Base-by-base conservation (phyloP, 1,140 invertebrate species). In the Eurosta solidaginis region DNA sequence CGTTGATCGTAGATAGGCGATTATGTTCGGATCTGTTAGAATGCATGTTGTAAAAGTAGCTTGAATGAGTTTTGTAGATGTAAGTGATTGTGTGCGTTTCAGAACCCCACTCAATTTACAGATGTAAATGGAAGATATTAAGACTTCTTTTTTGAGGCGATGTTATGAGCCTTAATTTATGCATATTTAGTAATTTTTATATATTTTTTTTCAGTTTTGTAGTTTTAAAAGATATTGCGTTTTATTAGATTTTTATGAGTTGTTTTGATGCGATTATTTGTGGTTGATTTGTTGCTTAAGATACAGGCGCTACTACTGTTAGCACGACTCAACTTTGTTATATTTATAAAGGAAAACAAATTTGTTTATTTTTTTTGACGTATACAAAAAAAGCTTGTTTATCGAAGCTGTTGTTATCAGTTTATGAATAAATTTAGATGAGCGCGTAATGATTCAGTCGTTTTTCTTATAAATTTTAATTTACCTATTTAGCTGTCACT, bases 1-100 rank as follows among this genome's bases (percentile, higher is more conserved):
- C 33, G 59, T 36, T 10, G 59, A 68, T 68, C 59, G 6, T n/a
- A 68, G 59, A 36, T 40, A 68, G 59, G 59, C 33, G 59, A 68
- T 68, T 40, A 22, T 68, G 59, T 68, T 33, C 40, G 59, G 59
- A 68, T 68, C 59, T 40, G 59, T 68, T 68, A 68, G 59, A 68
- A 68, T 9, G 59, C 59, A 22, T 40, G 59, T 68, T 20, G 59
- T 68, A 40, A 1, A 40, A 40, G 59, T 40, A 33, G 59, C 59
- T 40, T 68, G 40, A 68, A 68, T 68, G 33, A 22, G 59, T 68
- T 17, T 33, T 25, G 59, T 40, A 10, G 12, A 14, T 59, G 29
- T 2, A 3, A 33, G 29, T 6, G 17, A n/a, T 3, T 7, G 33
- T 68, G 59, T 1, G 59, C 29, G 14, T 63, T 0, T 33, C 10